Evolutionary conservation across 2,888 invertebrate species (phyloP).

Genomic region (Leptinotarsa tumamoca): DNA sequence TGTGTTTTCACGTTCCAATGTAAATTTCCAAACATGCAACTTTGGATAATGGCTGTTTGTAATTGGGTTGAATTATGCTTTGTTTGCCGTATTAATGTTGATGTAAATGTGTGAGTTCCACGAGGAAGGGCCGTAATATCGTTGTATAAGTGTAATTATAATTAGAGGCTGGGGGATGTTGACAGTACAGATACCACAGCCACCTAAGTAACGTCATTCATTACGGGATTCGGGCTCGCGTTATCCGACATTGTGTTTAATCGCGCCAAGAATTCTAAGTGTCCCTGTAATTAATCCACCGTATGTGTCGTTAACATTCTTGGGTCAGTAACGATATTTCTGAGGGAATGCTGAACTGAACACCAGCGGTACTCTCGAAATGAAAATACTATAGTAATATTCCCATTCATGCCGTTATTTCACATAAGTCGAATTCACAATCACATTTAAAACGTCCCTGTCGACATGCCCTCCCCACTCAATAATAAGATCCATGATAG

Average conservation of each 20-base stretch:
- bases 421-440: too few relatives aligned
- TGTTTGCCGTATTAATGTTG: slow-evolving; percentile 46
- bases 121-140: slow-evolving; percentile 45
- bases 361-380: not conserved
- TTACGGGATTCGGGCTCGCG: slow-evolving; percentile 57
- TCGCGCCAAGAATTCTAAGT: slow-evolving; percentile 63
- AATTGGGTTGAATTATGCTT: slow-evolving; percentile 47
- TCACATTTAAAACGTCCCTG: too few relatives aligned
- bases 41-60: slow-evolving; percentile 44
- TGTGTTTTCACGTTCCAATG: slow-evolving; percentile 37
- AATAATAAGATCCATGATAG: too few relatives aligned
- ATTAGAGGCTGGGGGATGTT: slow-evolving; percentile 52
- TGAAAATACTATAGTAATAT: too few relatives aligned
- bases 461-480: too few relatives aligned
- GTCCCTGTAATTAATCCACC: slow-evolving; percentile 64
- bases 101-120: slow-evolving; percentile 46
- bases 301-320: slow-evolving; percentile 64
- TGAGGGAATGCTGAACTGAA: not conserved
- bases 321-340: slow-evolving; percentile 51
- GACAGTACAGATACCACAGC: slow-evolving; percentile 52
- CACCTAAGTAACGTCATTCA: slow-evolving; percentile 58
- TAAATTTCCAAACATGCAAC: slow-evolving; percentile 45
- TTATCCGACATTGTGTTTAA: slow-evolving; percentile 61
- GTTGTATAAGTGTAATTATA: slow-evolving; percentile 53
- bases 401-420: too few relatives aligned